These are phyloP conservation scores for Megathymus violae DNA, from an alignment of 1,140 invertebrate species.

Conservation along the genomic window DNA sequence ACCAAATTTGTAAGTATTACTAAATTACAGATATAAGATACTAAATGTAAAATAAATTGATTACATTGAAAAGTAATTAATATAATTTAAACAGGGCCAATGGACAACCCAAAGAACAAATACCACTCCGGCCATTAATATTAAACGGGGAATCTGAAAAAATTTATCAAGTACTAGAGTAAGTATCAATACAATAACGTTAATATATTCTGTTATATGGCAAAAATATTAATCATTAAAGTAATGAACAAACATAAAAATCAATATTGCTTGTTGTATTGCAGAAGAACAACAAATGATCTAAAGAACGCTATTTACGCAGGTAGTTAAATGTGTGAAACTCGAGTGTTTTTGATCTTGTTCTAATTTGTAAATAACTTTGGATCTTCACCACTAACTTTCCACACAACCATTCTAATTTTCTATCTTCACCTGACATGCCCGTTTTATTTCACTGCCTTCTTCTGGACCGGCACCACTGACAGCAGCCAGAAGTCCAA, in stretches of 20 bases:
- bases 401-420: conserved; percentile 16
- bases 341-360: conserved; percentile 41
- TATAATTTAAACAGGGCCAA: conserved; percentile 61
- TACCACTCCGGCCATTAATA: conserved; percentile 90
- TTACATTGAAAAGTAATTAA: conserved; percentile 15
- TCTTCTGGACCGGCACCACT: conserved; percentile 52
- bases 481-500: conserved; percentile 80
- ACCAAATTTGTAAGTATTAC: conserved; percentile 75
- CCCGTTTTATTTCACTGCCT: conserved; percentile 58
- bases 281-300: conserved; percentile 80
- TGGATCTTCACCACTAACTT: conserved; percentile 31
- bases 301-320: conserved; percentile 79
- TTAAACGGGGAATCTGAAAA: conserved; percentile 87
- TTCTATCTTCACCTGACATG: conserved; percentile 37
- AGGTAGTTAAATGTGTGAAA: conserved; percentile 76
- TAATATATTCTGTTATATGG: conserved; percentile 24
- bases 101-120: conserved; percentile 86
- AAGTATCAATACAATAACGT: conserved; percentile 84
- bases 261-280: conserved; percentile 62
- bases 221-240: conserved; percentile 27
- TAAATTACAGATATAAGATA: no score
- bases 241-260: conserved; percentile 41
- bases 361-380: conserved; percentile 38
- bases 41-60: no score
- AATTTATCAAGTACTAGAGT: conserved; percentile 88